Evolutionary conservation across 2,888 invertebrate species (phyloP).

Genomic region (Lasius platythorax): DNA sequence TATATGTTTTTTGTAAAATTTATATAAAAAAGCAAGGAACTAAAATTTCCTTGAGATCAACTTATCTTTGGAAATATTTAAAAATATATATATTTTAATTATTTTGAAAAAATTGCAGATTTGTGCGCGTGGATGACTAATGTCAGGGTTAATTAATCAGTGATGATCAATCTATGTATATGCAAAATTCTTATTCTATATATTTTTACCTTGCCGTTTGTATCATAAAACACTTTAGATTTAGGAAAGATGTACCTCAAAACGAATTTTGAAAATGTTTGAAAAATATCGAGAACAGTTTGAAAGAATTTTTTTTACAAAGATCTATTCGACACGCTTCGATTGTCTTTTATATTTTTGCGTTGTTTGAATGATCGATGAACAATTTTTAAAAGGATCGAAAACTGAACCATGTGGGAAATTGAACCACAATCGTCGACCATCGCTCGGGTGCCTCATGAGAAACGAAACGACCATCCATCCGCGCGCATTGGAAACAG

Average conservation of each 20-base stretch:
- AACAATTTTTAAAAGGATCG: background rate
- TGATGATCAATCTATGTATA: background rate
- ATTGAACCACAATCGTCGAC: background rate
- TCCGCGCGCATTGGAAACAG: constrained; percentile 69
- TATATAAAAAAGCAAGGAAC: too few species aligned
- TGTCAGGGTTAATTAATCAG: background rate
- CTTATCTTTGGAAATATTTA: too few species aligned
- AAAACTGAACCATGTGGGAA: background rate
- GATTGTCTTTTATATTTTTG: background rate
- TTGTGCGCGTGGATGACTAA: too few species aligned
- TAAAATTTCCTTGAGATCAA: too few species aligned
- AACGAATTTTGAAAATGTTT: background rate
- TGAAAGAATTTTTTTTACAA: background rate
- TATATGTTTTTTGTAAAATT: too few species aligned
- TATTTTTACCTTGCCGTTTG: background rate
- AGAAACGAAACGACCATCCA: constrained; percentile 64
- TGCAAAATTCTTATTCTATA: background rate
- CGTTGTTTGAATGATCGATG: background rate
- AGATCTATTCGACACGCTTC: background rate
- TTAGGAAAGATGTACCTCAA: too few species aligned
- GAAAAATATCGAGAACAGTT: background rate
- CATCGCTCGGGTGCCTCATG: constrained; percentile 54
- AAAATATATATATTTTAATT: too few species aligned
- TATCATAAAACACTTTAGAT: background rate
- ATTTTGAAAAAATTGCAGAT: too few species aligned